These are phyloP conservation scores for Taurulus bubalis DNA, from an alignment of 2,113 vertebrate genomes.

Conservation along the genomic window DNA sequence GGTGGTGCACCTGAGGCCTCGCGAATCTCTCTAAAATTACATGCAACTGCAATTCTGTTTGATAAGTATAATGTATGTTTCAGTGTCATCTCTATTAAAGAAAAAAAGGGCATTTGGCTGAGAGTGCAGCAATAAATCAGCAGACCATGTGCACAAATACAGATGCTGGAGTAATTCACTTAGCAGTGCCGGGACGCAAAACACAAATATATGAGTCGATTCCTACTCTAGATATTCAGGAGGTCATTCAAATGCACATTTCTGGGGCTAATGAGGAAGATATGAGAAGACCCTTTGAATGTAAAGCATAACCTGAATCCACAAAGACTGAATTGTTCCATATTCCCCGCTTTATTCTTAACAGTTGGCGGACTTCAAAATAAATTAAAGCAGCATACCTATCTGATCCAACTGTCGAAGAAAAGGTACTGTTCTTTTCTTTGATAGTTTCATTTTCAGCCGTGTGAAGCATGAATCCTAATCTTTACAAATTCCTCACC, in stretches of 20 bases:
- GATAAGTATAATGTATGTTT: neutral
- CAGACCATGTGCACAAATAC: constrained; percentile 4
- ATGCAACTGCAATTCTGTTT: neutral
- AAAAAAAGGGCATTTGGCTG: neutral
- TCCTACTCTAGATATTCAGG: neutral
- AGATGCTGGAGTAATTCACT: constrained; percentile 1
- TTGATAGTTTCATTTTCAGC: constrained; percentile 3
- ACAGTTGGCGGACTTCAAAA: neutral
- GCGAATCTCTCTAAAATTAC: neutral
- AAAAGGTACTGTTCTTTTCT: neutral
- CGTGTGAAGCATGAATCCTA: neutral
- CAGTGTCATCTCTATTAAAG: constrained; percentile 4
- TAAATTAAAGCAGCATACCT: neutral
- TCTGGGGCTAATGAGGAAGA: neutral
- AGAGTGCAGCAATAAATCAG: neutral
- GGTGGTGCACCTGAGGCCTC: neutral
- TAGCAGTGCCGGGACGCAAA: neutral
- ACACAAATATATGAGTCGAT: neutral
- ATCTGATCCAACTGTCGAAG: neutral
- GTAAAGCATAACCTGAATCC: neutral
- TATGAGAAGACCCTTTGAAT: neutral
- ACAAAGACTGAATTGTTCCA: neutral
- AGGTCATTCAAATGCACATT: neutral
- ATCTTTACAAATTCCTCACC: neutral
- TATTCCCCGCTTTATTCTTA: neutral